Conservation (phyloP, 1,140 invertebrate species). For the Metaphire vulgaris region DNA sequence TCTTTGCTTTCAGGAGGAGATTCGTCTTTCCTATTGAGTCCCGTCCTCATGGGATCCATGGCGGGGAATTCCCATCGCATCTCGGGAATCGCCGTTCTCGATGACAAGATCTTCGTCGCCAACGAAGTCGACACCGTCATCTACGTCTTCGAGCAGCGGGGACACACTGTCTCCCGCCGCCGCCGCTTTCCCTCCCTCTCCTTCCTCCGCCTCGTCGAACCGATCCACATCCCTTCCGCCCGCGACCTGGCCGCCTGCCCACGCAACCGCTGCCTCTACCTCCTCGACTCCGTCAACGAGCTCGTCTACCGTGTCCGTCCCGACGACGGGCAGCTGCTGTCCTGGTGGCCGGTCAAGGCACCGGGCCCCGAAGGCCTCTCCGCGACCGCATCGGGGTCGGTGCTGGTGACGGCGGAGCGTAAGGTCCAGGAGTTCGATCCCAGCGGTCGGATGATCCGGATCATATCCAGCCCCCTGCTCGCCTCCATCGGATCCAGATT, state of each 20-base stretch:
- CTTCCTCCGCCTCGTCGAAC: neutral
- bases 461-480: neutral
- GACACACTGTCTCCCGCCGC: neutral
- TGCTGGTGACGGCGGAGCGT: neutral
- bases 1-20: neutral
- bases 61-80: neutral
- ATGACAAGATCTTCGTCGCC: neutral
- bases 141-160: neutral
- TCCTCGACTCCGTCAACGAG: neutral
- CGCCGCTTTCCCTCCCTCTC: neutral
- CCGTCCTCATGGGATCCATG: neutral
- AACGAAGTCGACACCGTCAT: neutral
- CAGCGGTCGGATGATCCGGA: neutral
- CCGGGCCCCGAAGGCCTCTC: neutral
- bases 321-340: neutral
- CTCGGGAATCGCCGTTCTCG: neutral
- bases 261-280: neutral
- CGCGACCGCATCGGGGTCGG: neutral
- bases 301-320: neutral
- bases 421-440: neutral
- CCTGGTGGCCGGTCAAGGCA: neutral
- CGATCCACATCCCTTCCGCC: neutral
- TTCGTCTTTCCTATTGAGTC: neutral
- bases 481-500: neutral
- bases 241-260: neutral